These are phyloP conservation scores for Xerus rutilus DNA, from an alignment of 2,797 vertebrate species.

Conservation along the genomic window DNA sequence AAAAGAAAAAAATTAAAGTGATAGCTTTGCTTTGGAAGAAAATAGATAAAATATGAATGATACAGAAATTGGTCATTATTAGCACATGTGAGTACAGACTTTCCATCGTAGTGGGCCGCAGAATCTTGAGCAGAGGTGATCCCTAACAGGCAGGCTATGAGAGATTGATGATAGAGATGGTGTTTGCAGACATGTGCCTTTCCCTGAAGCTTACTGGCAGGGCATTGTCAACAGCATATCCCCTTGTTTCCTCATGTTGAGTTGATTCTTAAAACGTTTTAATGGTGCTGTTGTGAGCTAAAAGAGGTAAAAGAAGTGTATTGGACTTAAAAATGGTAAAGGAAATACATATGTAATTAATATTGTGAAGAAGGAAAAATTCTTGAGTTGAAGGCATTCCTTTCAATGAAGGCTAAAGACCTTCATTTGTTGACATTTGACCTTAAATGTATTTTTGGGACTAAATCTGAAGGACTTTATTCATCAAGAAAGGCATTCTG, in stretches of 20 bases:
- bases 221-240: background rate
- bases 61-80: background rate
- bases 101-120: rapidly evolving
- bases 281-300: background rate
- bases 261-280: background rate
- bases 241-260: background rate
- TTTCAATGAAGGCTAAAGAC: background rate
- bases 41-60: background rate
- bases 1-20: background rate
- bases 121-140: background rate
- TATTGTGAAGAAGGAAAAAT: background rate
- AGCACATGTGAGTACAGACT: too few species aligned
- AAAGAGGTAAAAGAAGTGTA: background rate
- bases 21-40: background rate
- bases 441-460: background rate
- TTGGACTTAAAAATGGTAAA: background rate
- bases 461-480: slow-evolving; percentile 19
- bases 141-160: rapidly evolving
- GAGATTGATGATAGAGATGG: background rate
- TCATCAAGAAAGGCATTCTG: background rate
- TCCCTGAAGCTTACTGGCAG: background rate
- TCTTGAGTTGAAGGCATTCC: background rate
- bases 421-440: slow-evolving; percentile 23
- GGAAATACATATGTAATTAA: background rate
- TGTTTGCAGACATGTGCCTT: background rate